These are phyloP conservation scores for Numida meleagris DNA, from an alignment of 2,113 vertebrate genomes.

Conservation along the genomic window DNA sequence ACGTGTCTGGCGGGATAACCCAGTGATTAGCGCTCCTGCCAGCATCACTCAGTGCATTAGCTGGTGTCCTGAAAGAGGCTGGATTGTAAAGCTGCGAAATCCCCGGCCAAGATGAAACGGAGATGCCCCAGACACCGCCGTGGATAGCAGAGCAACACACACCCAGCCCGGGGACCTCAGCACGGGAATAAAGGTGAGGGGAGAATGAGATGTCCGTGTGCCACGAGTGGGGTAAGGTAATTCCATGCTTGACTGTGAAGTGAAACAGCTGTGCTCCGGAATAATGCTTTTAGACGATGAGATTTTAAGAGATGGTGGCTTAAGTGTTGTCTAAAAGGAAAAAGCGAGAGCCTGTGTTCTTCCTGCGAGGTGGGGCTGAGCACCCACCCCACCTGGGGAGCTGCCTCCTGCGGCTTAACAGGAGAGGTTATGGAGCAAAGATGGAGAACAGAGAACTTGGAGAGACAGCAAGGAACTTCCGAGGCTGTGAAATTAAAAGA, in stretches of 20 bases:
- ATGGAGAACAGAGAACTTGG: neutral
- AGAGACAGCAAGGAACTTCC: neutral
- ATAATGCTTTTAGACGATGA: neutral
- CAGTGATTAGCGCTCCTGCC: neutral
- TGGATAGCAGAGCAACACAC: neutral
- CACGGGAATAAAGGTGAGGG: neutral
- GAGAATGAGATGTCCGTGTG: neutral
- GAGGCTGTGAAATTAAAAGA: neutral
- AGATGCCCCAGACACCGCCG: neutral
- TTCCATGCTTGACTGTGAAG: neutral
- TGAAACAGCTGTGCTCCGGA: neutral
- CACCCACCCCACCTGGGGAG: accelerated
- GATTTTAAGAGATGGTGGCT: neutral
- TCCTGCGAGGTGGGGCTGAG: neutral
- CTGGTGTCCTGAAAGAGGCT: neutral
- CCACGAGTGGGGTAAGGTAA: neutral
- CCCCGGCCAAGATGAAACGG: neutral
- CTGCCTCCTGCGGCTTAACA: neutral
- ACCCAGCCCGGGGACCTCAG: neutral
- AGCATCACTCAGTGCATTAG: neutral
- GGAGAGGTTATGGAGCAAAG: neutral
- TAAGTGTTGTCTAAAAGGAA: neutral
- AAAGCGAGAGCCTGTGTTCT: neutral
- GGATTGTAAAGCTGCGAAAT: neutral
- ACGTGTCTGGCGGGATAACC: constrained; percentile 56